phyloP scores from a whole-genome alignment of 2,888 invertebrate genomes.

The Ornithoptera alexandrae region DNA sequence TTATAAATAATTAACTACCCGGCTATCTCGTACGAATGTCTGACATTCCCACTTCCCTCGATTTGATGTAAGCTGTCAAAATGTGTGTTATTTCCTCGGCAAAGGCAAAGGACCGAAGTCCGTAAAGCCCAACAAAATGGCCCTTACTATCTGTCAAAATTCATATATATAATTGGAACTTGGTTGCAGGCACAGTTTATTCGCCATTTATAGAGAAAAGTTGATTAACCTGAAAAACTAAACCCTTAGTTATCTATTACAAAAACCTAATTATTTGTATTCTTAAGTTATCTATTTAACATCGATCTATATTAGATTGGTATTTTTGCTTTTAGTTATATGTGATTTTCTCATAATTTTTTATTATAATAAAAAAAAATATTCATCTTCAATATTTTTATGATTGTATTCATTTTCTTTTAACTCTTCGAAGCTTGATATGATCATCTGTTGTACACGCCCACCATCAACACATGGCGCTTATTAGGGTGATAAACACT shows the following conservation, averaged over 20 bases:
- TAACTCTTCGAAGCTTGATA: no score
- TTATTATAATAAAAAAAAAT: no score
- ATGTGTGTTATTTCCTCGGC: background rate
- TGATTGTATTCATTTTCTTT: no score
- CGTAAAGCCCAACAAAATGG: background rate
- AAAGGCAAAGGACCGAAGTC: background rate
- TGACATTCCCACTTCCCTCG: conserved; percentile 5
- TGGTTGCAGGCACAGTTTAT: background rate
- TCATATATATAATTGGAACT: background rate
- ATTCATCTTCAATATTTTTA: no score
- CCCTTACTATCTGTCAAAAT: conserved; percentile 19
- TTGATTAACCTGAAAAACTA: background rate
- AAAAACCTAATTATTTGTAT: no score
- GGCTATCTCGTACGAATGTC: conserved; percentile 9
- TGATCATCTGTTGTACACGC: no score
- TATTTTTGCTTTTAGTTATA: no score
- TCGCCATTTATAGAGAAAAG: background rate
- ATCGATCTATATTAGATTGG: no score
- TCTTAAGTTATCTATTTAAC: no score
- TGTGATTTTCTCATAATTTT: no score
- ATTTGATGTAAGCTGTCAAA: conserved; percentile 10
- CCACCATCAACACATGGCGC: no score
- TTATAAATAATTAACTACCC: conserved; percentile 17
- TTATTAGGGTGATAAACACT: no score
- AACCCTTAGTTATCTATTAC: background rate